Conservation (phyloP, 2,797 vertebrate species). For the Rhinichthys osculus region DNA sequence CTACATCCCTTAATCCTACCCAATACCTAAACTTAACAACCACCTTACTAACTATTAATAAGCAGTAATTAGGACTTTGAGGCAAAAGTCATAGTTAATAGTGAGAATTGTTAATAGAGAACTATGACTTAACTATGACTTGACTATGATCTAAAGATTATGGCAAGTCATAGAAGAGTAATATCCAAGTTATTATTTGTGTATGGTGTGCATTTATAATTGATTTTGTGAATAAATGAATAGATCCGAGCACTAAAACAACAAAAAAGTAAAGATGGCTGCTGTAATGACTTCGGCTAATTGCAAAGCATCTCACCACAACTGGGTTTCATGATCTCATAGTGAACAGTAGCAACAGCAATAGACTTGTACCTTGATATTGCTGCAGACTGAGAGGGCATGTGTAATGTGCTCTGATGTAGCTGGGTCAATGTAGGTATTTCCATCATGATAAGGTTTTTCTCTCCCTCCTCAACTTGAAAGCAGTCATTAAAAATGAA, state of each 20-base stretch:
- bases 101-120: not conserved
- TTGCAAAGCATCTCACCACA: not conserved
- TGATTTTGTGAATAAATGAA: not conserved
- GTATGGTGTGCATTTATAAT: not conserved
- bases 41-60: not conserved
- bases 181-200: not conserved
- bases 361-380: conserved; percentile 50
- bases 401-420: conserved; percentile 19
- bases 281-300: not conserved
- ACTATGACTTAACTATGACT: no score
- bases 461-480: conserved; percentile 1
- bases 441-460: conserved; percentile 16
- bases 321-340: not conserved
- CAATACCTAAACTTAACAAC: no score
- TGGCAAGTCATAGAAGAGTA: not conserved
- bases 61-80: not conserved
- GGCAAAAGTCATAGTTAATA: not conserved
- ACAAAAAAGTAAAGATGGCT: not conserved
- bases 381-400: not conserved
- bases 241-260: no score
- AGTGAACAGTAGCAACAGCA: not conserved
- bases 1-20: no score
- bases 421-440: conserved; percentile 50
- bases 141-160: not conserved
- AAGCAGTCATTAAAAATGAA: conserved; percentile 52